A percentile compares a stretch with the other conserved stretches of the same genome.
These are phyloP conservation scores for Lepidocyrtinus sp. DNA, from an alignment of 2,888 invertebrate genomes.

Conservation along the genomic window DNA sequence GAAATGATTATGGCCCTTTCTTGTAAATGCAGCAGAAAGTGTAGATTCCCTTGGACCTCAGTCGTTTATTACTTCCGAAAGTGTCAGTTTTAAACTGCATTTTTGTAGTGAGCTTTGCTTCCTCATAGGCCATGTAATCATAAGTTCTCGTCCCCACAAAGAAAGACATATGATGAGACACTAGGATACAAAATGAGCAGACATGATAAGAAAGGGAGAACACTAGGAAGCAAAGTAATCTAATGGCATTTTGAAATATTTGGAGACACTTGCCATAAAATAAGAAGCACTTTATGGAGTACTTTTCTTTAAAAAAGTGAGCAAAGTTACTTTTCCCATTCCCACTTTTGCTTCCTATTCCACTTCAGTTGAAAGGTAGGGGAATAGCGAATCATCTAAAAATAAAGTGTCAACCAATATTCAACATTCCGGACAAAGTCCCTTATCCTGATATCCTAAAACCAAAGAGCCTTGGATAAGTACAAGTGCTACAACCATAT, in stretches of 20 bases:
- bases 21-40: background rate
- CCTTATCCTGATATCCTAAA: too few relatives aligned
- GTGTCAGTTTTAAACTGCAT: too few relatives aligned
- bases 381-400: background rate
- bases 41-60: background rate
- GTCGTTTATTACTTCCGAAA: too few relatives aligned
- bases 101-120: too few relatives aligned
- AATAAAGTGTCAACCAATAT: too few relatives aligned
- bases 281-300: constrained; percentile 33
- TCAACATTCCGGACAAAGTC: too few relatives aligned
- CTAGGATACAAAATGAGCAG: constrained; percentile 24
- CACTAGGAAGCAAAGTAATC: too few relatives aligned
- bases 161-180: constrained; percentile 53
- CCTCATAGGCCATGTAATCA: too few relatives aligned
- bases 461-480: too few relatives aligned
- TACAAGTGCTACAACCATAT: too few relatives aligned
- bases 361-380: background rate
- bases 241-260: background rate
- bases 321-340: constrained; percentile 45
- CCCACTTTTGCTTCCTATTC: constrained; percentile 25
- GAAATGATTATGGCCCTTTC: background rate
- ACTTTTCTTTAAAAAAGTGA: constrained; percentile 28
- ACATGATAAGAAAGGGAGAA: background rate
- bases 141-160: constrained; percentile 26
- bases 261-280: background rate